Evolutionary conservation across 2,113 vertebrate genomes (phyloP).

Genomic region (Dasypus novemcinctus): DNA sequence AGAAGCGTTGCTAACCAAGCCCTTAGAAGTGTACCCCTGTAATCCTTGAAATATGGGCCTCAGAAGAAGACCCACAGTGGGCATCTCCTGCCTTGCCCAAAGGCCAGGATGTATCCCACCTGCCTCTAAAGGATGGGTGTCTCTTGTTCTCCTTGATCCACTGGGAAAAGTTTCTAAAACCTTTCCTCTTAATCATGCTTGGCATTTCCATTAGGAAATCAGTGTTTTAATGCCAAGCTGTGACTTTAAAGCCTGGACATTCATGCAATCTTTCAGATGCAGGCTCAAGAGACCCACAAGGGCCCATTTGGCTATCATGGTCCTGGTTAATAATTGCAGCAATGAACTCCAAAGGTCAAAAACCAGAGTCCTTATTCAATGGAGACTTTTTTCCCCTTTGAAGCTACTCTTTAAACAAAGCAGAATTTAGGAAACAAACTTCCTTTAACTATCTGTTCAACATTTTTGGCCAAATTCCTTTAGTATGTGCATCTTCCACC

Average conservation of each 20-base stretch:
- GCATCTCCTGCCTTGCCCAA: background rate
- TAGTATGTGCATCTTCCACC: background rate
- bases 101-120: background rate
- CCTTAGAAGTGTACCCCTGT: too few species aligned
- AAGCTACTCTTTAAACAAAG: background rate
- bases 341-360: background rate
- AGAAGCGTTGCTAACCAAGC: background rate
- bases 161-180: background rate
- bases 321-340: background rate
- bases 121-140: background rate
- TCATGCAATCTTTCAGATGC: background rate
- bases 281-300: background rate
- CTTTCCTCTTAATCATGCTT: background rate
- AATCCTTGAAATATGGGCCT: background rate
- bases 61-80: background rate
- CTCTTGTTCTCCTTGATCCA: background rate
- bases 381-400: background rate
- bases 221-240: background rate
- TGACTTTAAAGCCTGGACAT: background rate
- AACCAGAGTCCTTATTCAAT: background rate
- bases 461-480: background rate
- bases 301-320: background rate
- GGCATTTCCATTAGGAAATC: background rate
- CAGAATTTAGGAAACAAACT: background rate
- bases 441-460: background rate